phyloP scores from a whole-genome alignment of 2,888 invertebrate genomes.

The Petrolisthes cinctipes region DNA sequence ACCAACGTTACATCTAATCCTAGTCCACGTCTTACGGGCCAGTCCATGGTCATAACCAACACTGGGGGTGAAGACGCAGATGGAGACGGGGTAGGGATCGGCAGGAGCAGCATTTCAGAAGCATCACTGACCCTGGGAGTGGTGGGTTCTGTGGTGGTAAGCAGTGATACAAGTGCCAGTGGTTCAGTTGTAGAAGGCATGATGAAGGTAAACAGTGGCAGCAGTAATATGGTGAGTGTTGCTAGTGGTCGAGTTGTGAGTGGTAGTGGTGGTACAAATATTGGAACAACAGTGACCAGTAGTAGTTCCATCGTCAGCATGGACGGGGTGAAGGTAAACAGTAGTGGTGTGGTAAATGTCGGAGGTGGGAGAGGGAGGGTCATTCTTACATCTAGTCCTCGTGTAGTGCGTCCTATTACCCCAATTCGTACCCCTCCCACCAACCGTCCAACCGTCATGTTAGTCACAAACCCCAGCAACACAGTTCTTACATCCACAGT shows the following conservation, averaged over 20 bases:
- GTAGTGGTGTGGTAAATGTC: neutral
- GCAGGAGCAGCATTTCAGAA: constrained; percentile 1
- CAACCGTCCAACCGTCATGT: constrained; percentile 33
- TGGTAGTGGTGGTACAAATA: neutral
- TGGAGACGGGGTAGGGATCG: neutral
- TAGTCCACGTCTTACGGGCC: constrained; percentile 20
- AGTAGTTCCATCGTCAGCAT: neutral
- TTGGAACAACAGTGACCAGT: neutral
- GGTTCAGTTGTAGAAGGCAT: neutral
- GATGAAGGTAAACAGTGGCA: too few species aligned
- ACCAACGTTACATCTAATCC: constrained; percentile 45
- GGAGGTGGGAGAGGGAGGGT: constrained; percentile 31
- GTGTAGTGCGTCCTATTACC: constrained; percentile 39
- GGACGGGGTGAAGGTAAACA: neutral
- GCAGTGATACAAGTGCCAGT: constrained; percentile 32
- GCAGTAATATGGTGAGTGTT: neutral
- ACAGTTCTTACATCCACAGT: neutral
- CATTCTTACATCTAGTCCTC: constrained; percentile 52
- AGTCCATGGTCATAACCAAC: constrained; percentile 53
- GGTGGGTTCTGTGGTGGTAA: constrained; percentile 39
- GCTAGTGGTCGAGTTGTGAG: neutral
- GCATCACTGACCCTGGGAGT: constrained; percentile 28
- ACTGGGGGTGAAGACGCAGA: constrained; percentile 7
- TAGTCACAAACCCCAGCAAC: constrained; percentile 31
- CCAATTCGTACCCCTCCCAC: constrained; percentile 11